phyloP scores from a whole-genome alignment of 2,797 vertebrate species.

The Myripristis jacobus region DNA sequence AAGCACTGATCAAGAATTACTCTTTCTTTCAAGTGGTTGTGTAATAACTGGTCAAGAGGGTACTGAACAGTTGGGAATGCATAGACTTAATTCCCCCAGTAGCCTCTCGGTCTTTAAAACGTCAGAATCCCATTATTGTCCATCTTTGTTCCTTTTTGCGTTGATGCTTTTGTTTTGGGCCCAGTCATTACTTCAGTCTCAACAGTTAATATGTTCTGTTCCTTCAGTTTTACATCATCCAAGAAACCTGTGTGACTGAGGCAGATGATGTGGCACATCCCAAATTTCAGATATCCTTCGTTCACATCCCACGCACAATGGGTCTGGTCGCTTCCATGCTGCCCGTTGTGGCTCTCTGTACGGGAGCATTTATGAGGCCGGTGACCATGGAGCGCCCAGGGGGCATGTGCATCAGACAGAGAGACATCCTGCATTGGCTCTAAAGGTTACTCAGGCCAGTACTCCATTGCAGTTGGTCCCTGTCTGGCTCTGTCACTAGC shows the following conservation, averaged over 20 bases:
- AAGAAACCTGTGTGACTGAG: neutral
- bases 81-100: slow-evolving; percentile 1
- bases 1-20: slow-evolving; percentile 44
- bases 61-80: slow-evolving; percentile 16
- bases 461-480: slow-evolving; percentile 80
- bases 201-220: neutral
- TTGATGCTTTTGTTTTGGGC: too few relatives aligned
- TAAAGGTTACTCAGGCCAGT: slow-evolving; percentile 79
- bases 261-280: slow-evolving; percentile 10
- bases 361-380: slow-evolving; percentile 74
- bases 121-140: neutral
- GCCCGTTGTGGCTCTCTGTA: slow-evolving; percentile 28
- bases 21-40: slow-evolving; percentile 19
- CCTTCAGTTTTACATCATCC: neutral
- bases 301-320: neutral
- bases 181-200: neutral
- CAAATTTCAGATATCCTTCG: neutral
- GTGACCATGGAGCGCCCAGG: slow-evolving; percentile 52
- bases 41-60: slow-evolving; percentile 28
- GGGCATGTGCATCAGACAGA: slow-evolving; percentile 52
- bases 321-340: slow-evolving; percentile 27
- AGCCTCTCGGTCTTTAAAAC: neutral
- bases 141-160: neutral
- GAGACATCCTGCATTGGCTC: slow-evolving; percentile 75
- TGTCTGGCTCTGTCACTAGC: slow-evolving; percentile 77